phyloP scores from a whole-genome alignment of 37 sponge, comb jelly and placozoan species.

The Axinella damicornis region DNA sequence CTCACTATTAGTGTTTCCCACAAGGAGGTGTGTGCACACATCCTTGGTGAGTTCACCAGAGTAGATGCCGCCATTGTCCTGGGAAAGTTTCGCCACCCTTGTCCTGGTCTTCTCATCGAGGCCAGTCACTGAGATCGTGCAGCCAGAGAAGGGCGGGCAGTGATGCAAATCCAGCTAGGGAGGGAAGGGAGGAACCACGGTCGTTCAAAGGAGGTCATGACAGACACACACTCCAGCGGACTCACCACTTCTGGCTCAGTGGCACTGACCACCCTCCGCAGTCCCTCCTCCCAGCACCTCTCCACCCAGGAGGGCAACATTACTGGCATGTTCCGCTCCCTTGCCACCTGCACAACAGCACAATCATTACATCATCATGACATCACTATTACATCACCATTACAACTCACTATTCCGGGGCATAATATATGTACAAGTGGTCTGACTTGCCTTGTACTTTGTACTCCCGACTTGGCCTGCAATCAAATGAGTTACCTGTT shows the following conservation, averaged over 20 bases:
- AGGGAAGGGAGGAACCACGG: not conserved
- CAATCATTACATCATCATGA: not conserved
- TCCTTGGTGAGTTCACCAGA: slow-evolving; percentile 87
- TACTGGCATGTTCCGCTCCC: slow-evolving; percentile 68
- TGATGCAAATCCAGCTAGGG: slow-evolving; percentile 33
- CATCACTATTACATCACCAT: not conserved
- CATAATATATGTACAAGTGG: not conserved
- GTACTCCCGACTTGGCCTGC: slow-evolving; percentile 89
- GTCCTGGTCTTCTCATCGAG: slow-evolving; percentile 68
- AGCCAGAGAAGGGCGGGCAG: slow-evolving; percentile 83
- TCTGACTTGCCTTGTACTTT: slow-evolving; percentile 72
- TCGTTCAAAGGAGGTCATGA: not conserved
- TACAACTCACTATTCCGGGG: too few species aligned
- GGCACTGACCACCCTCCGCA: slow-evolving; percentile 28
- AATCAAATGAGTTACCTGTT: slow-evolving; percentile 83
- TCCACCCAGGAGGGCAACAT: slow-evolving; percentile 87
- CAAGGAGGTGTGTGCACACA: slow-evolving; percentile 83
- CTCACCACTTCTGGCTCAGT: slow-evolving; percentile 41
- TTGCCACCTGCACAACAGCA: slow-evolving; percentile 61
- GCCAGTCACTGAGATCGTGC: slow-evolving; percentile 87
- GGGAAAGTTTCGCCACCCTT: slow-evolving; percentile 50
- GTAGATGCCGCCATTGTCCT: slow-evolving; percentile 86
- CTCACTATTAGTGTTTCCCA: slow-evolving; percentile 37
- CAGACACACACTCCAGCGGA: not conserved
- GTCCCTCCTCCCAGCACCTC: slow-evolving; percentile 59